These are phyloP conservation scores for Chiropotes sagulatus DNA, from an alignment of 2,797 vertebrate genomes.

Conservation along the genomic window DNA sequence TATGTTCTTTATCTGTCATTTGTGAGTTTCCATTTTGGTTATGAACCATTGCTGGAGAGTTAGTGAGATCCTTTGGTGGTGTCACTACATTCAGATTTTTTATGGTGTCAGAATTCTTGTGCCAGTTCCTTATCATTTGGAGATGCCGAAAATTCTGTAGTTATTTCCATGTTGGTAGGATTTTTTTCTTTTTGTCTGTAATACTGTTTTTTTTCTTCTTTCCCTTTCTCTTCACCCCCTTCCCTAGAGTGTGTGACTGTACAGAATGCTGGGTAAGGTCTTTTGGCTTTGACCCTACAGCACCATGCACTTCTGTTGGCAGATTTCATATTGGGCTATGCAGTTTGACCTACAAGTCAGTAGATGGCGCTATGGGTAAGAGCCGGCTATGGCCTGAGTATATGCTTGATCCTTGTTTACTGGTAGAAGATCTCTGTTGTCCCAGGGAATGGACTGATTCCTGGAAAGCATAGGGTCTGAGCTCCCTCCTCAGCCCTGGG, in stretches of 20 bases:
- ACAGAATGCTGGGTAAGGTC: neutral
- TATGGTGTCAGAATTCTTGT: neutral
- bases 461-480: neutral
- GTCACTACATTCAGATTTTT: neutral
- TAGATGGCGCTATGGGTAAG: neutral
- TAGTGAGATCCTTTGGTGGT: neutral
- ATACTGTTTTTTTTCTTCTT: neutral
- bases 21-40: neutral
- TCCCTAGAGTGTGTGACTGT: neutral
- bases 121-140: neutral
- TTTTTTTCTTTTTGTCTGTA: neutral
- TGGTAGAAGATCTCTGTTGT: neutral
- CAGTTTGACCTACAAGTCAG: neutral
- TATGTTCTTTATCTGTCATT: neutral
- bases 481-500: neutral
- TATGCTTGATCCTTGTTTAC: neutral
- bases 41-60: neutral
- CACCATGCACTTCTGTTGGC: neutral
- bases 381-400: neutral
- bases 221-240: neutral
- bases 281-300: neutral
- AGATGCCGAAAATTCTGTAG: neutral
- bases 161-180: neutral
- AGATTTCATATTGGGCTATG: neutral
- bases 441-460: neutral